Evolutionary conservation across 1,140 invertebrate genomes (phyloP), one percentile per base, ranked within the genome.

Genomic region (Drosophila athabasca): DNA sequence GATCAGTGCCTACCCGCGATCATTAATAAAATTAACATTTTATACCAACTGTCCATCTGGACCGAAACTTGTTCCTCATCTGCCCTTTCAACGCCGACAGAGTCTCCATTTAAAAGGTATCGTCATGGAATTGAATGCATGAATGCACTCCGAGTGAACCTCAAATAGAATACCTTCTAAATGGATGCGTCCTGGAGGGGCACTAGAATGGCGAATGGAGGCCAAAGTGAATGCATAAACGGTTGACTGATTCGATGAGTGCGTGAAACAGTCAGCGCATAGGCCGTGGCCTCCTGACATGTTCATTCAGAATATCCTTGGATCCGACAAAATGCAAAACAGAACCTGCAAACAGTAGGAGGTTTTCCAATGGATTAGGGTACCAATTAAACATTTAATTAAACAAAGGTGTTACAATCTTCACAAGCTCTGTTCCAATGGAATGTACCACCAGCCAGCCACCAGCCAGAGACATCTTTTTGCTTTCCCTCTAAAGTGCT

Each of bases 191-290:
- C 31, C 51, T 60, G 49, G 44, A 85, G 81, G 85, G 76, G 57
- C 49, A 41, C 35, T 19, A 50, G 49, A 35, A 35, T 11, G 31
- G 9, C 31, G 9, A 35, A 3, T 11, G 9, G 9, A 11, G 44
- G 46, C 43, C 64, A 79, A 78, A 68, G 69, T 70, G 67, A 83
- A 75, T 46, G 70, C 62, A 24, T 61, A 58, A 79, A 83, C 62
- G 71, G 79, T 59, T 76, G 62, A 62, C 70, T 78, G 80, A 72
- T 59, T 70, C 48, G 60, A 71, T 54, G 45, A 79, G 79, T 54
- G 24, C 24, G 61, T 71, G 48, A 64, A 51, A 67, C 53, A 59
- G 61, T 79, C 50, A 22, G 58, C 61, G 55, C 44, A 29, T 51
- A 6, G 3, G 24, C 46, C 26, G 13, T 43, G 43, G 5, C 35